phyloP scores from a whole-genome alignment of 2,113 vertebrate species.

The Aegypius monachus region DNA sequence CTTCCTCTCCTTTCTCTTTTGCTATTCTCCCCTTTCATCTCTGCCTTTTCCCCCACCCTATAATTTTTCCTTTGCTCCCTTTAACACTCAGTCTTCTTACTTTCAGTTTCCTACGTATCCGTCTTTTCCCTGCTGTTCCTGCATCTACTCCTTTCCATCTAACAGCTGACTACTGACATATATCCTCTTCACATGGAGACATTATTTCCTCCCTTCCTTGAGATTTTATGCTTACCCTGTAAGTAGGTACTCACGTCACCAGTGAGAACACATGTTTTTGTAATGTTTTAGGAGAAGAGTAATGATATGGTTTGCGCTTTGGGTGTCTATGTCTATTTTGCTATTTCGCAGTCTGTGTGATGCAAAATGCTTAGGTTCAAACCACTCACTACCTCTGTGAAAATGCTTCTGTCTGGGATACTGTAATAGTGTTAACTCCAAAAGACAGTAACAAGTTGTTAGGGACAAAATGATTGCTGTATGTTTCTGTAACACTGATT shows the following conservation, averaged over 20 bases:
- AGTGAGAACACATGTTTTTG: background rate
- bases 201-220: background rate
- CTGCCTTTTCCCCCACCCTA: background rate
- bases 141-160: background rate
- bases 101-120: background rate
- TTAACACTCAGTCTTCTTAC: background rate
- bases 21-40: background rate
- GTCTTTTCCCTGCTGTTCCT: background rate
- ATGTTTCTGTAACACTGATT: background rate
- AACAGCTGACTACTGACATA: background rate
- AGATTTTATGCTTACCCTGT: background rate
- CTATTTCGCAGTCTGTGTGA: background rate
- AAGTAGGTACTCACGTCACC: fast-evolving
- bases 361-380: background rate
- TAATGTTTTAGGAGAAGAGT: background rate
- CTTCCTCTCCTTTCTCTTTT: background rate
- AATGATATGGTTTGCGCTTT: background rate
- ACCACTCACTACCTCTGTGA: background rate
- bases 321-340: background rate
- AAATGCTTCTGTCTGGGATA: background rate
- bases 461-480: background rate
- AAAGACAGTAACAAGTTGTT: background rate
- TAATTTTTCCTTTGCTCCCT: background rate
- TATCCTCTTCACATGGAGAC: background rate
- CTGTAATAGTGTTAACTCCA: background rate